A percentile compares a stretch with the other conserved stretches of the same genome.
phyloP scores from a whole-genome alignment of 1,140 invertebrate genomes.

The Drosophila guanche region DNA sequence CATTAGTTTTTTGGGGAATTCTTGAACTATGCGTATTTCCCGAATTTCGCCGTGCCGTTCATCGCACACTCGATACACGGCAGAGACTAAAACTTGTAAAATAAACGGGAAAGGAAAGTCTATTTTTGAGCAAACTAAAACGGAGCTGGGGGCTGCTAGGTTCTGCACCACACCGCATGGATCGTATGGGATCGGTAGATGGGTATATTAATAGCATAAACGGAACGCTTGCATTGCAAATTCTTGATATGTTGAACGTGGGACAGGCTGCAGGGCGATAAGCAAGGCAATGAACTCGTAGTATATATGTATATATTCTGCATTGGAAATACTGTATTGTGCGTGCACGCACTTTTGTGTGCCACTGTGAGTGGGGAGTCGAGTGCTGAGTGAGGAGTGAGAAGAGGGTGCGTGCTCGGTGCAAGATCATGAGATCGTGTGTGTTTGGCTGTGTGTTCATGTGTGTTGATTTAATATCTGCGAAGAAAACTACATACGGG shows the following conservation, averaged over 20 bases:
- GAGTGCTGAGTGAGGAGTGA: too few species aligned
- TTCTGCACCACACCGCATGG: conserved; percentile 61
- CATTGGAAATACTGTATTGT: conserved; percentile 36
- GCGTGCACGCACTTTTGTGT: conserved; percentile 35
- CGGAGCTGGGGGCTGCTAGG: conserved; percentile 9
- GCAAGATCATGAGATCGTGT: conserved; percentile 31
- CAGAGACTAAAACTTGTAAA: conserved; percentile 60
- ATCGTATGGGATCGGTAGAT: conserved; percentile 23
- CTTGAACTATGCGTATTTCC: conserved; percentile 16
- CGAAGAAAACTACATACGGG: conserved; percentile 51
- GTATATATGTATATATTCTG: conserved; percentile 54
- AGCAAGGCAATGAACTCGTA: conserved; percentile 74
- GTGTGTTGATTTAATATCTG: conserved; percentile 36
- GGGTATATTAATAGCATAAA: conserved; percentile 62
- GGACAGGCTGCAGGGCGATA: conserved; percentile 48
- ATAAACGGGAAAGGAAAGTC: conserved; percentile 35
- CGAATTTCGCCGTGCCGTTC: conserved; percentile 31
- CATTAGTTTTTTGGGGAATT: conserved; percentile 14
- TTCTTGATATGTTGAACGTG: conserved; percentile 25
- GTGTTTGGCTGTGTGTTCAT: conserved; percentile 31
- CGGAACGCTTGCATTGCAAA: conserved; percentile 27
- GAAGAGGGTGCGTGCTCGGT: conserved; percentile 13
- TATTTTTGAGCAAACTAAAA: conserved; percentile 63
- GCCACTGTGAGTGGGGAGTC: conserved; percentile 41
- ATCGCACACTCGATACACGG: conserved; percentile 51